Base-by-base conservation (phyloP, 2,797 vertebrate species). In the Gorsachius magnificus region DNA sequence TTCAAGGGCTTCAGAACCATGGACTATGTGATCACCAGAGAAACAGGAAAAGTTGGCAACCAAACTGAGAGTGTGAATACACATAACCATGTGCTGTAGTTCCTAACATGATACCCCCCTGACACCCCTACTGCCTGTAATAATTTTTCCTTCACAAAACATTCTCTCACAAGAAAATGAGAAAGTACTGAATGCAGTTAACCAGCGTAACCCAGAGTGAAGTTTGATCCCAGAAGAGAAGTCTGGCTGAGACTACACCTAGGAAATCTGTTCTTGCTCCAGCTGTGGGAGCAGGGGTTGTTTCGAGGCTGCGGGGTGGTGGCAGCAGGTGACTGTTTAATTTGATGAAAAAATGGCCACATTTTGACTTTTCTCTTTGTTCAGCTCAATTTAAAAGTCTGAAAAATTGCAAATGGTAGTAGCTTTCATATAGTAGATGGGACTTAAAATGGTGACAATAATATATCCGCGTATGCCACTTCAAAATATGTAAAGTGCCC, bases 1-100 rank as follows among this genome's bases (percentile, higher is more conserved):
- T 50, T 16, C 48, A 45, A 58, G 13, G 21, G 6, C 29, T 75
- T 65, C 64, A 65, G 35, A 17, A 87, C 31, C 11, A 8, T 5
- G 13, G 16, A 16, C 7, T 38, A 1, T 51, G 29, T 18, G 26
- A 18, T 33, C 66, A 28, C 18, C n/a, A 79, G 71, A 38, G 65
- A 86, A 80, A 2, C 13, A 45, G 33, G 53, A 68, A 19, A 76
- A 48, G 9, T 0, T 78, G 29, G 25, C 38, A 76, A 61, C 6
- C 8, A 66, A 48, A 65, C 9, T 13, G 33, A 43, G 50, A 24
- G 11, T 16, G 11, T 38, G 54, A 86, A 65, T 31, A 54, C 16
- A 16, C 2, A 9, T 20, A 61, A 58, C 21, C 0, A 0, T 15
- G 20, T 50, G 17, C 24, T 31, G n/a, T 15, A 36, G 36, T 5